Evolutionary conservation across 2,888 invertebrate genomes (phyloP).

Genomic region (Tetranychus truncatus): DNA sequence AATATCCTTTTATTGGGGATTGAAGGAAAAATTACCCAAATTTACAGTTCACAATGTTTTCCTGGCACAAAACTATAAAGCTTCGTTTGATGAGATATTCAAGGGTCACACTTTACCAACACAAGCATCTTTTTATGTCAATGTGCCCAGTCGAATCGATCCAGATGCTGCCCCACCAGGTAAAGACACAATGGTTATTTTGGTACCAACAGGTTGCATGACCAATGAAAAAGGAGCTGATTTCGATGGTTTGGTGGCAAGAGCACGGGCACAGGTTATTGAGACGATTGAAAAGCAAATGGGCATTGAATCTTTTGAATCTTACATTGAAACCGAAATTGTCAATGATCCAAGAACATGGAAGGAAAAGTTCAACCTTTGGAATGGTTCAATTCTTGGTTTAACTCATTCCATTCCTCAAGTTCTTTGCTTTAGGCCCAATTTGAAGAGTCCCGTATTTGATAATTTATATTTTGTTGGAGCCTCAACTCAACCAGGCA

Average conservation of each 20-base stretch:
- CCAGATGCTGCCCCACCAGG: background rate
- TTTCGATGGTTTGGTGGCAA: background rate
- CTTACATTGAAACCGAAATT: conserved; percentile 8
- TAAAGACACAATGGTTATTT: conserved; percentile 6
- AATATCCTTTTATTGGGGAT: conserved; percentile 12
- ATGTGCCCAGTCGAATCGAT: conserved; percentile 8
- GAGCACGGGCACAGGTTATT: background rate
- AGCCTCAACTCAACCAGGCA: conserved; percentile 8
- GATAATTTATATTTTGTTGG: conserved; percentile 8
- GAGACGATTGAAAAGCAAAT: conserved; percentile 2
- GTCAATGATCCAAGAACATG: conserved; percentile 10
- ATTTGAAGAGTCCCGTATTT: conserved; percentile 1
- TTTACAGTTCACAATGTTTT: conserved; percentile 9
- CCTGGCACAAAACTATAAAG: background rate
- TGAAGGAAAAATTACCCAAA: background rate
- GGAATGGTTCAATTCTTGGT: conserved; percentile 11
- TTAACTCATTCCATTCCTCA: conserved; percentile 6
- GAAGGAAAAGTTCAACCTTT: conserved; percentile 12
- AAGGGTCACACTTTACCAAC: conserved; percentile 5
- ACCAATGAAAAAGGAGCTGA: background rate
- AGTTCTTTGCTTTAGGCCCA: conserved; percentile 2
- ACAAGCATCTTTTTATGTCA: conserved; percentile 9
- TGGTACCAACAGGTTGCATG: conserved; percentile 7
- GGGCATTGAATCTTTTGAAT: background rate
- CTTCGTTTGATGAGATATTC: conserved; percentile 3